Conservation (phyloP, 2,113 vertebrate genomes). For the Lipotes vexillifer region DNA sequence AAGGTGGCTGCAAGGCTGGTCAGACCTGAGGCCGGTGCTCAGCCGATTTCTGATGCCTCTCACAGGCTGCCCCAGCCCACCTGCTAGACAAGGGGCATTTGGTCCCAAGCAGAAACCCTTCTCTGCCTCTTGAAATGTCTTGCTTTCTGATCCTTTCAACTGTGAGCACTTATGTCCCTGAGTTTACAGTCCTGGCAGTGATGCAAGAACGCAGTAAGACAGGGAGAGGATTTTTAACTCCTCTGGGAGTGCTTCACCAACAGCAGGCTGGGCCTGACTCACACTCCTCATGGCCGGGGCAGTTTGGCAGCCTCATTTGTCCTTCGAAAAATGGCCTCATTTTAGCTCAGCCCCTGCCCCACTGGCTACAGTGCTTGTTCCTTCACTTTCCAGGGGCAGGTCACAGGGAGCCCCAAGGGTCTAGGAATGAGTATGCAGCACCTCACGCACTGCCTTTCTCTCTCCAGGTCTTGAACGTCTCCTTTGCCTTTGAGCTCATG, state of each 20-base stretch:
- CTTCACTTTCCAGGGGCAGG: background rate
- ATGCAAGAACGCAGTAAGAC: background rate
- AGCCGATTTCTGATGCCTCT: background rate
- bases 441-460: background rate
- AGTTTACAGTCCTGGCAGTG: background rate
- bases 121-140: background rate
- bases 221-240: background rate
- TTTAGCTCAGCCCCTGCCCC: background rate
- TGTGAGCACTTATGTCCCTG: background rate
- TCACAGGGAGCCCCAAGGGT: rapidly evolving
- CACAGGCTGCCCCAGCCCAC: background rate
- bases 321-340: background rate
- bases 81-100: background rate
- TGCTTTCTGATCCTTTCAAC: background rate
- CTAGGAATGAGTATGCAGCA: background rate
- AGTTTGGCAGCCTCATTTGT: background rate
- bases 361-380: background rate
- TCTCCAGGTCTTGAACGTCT: slow-evolving; percentile 93
- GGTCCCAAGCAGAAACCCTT: background rate
- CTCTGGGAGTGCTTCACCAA: background rate
- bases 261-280: background rate
- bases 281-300: background rate
- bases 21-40: background rate
- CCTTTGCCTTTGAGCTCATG: slow-evolving; percentile 98
- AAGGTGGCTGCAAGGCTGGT: background rate